Conservation (phyloP, 1,140 invertebrate species). For the Bactericera cockerelli region DNA sequence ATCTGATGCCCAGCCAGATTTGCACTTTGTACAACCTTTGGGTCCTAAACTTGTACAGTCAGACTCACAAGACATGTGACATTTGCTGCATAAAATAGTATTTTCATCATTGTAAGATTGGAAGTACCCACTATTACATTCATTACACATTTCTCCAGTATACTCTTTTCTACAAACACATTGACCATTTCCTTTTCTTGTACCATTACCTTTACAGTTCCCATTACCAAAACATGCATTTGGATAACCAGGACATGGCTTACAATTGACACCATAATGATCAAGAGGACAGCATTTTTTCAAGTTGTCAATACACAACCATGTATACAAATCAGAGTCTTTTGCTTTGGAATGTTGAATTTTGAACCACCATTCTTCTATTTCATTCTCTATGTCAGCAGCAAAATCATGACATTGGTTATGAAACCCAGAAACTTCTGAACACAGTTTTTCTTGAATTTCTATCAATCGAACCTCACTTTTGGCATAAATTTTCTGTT, state of each 20-base stretch:
- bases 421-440: slow-evolving; percentile 49
- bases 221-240: slow-evolving; percentile 74
- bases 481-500: slow-evolving; percentile 66
- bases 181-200: slow-evolving; percentile 80
- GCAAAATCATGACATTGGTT: slow-evolving; percentile 65
- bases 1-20: slow-evolving; percentile 59
- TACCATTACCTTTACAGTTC: slow-evolving; percentile 86
- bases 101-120: slow-evolving; percentile 59
- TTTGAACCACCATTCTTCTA: slow-evolving; percentile 87
- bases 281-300: slow-evolving; percentile 73
- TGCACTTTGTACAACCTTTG: slow-evolving; percentile 71
- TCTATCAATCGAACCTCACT: slow-evolving; percentile 89
- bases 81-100: slow-evolving; percentile 62
- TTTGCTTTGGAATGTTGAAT: slow-evolving; percentile 38
- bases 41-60: slow-evolving; percentile 62
- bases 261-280: slow-evolving; percentile 74
- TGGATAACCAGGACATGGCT: slow-evolving; percentile 64
- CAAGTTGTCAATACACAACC: slow-evolving; percentile 72
- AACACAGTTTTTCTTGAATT: slow-evolving; percentile 75
- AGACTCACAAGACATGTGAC: slow-evolving; percentile 68
- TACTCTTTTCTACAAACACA: slow-evolving; percentile 82
- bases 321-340: slow-evolving; percentile 48
- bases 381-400: slow-evolving; percentile 60
- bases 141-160: slow-evolving; percentile 55
- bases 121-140: slow-evolving; percentile 63